Conservation (phyloP, 2,797 vertebrate genomes). For the Delichon dasypus region DNA sequence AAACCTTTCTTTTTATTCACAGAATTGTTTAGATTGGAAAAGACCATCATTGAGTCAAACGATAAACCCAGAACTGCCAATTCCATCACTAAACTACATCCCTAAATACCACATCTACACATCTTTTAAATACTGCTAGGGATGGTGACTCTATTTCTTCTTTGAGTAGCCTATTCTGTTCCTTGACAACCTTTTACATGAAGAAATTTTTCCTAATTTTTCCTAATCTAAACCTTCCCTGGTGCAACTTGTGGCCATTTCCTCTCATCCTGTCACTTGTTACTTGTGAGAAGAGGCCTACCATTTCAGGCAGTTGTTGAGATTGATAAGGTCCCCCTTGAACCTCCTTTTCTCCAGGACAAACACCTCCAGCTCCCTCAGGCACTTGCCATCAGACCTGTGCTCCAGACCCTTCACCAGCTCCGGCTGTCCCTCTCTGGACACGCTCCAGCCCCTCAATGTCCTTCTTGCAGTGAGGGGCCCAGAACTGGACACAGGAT, state of each 20-base stretch:
- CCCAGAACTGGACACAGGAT: accelerated
- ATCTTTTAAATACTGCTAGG: accelerated
- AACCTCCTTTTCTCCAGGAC: not conserved
- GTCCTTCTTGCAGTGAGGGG: accelerated
- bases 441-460: accelerated
- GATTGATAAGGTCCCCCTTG: accelerated
- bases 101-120: accelerated
- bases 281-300: not conserved
- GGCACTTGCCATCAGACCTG: accelerated
- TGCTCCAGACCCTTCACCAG: not conserved
- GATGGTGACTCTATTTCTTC: not conserved
- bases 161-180: not conserved
- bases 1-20: not conserved
- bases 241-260: not conserved
- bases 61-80: not conserved
- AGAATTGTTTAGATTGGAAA: not conserved
- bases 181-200: accelerated
- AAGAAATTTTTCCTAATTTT: not conserved
- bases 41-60: not conserved
- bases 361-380: not conserved
- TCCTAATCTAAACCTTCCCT: not conserved
- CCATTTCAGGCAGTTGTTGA: not conserved
- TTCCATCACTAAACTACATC: accelerated
- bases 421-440: accelerated
- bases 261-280: not conserved